phyloP scores from a whole-genome alignment of 2,888 invertebrate genomes.

The Lacanobia wlatinum region DNA sequence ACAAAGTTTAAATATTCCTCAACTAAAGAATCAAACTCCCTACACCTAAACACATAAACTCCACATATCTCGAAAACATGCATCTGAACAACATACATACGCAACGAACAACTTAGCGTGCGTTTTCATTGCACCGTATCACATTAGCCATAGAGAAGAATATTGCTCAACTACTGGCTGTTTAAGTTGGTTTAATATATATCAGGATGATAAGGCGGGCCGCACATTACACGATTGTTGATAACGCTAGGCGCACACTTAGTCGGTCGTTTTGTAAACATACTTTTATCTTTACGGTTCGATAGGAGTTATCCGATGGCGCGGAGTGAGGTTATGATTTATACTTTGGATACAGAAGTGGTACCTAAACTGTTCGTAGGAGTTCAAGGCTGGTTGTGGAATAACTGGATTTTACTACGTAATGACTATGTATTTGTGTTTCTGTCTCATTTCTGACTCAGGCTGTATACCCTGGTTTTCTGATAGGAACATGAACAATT shows the following conservation, averaged over 20 bases:
- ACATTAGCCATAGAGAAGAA: rapidly evolving
- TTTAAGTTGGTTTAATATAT: conserved; percentile 34
- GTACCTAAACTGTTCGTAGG: background rate
- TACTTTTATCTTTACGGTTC: conserved; percentile 60
- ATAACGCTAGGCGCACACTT: conserved; percentile 64
- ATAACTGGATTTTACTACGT: background rate
- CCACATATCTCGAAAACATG: conserved; percentile 46
- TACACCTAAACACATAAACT: conserved; percentile 36
- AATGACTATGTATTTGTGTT: no score
- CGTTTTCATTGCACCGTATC: background rate
- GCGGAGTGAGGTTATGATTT: conserved; percentile 58
- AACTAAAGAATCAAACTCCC: conserved; percentile 23
- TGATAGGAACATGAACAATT: no score
- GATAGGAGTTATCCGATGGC: conserved; percentile 57
- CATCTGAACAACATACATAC: conserved; percentile 32
- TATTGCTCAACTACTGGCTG: background rate
- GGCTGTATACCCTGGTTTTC: no score
- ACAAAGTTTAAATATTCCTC: background rate
- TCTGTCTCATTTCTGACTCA: no score
- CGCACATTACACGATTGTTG: conserved; percentile 63
- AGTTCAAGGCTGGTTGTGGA: background rate
- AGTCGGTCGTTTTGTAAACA: conserved; percentile 67
- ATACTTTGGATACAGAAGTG: conserved; percentile 10
- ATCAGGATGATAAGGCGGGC: conserved; percentile 56
- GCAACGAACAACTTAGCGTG: conserved; percentile 12